phyloP scores from a whole-genome alignment of 2,113 vertebrate genomes.

The Vimba vimba region DNA sequence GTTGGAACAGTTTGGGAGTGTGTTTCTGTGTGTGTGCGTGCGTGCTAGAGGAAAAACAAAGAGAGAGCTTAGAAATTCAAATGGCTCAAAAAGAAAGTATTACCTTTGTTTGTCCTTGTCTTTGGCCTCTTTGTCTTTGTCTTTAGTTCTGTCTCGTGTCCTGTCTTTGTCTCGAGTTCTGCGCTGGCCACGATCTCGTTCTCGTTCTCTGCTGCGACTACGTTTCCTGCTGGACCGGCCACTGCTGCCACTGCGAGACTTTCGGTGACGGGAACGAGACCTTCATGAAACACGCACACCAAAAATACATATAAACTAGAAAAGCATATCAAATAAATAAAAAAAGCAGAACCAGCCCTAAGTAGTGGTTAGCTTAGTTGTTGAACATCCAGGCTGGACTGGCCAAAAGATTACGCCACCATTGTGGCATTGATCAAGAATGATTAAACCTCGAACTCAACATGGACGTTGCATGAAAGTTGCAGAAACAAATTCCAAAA shows the following conservation, averaged over 20 bases:
- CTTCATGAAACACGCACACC: conserved; percentile 63
- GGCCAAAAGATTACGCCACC: neutral
- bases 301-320: neutral
- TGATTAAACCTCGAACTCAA: neutral
- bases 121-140: conserved; percentile 70
- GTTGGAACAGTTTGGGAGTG: neutral
- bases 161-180: conserved; percentile 79
- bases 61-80: neutral
- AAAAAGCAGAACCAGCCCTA: neutral
- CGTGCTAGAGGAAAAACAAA: neutral
- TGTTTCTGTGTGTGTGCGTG: conserved; percentile 14
- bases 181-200: conserved; percentile 78
- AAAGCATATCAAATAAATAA: neutral
- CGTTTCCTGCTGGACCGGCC: conserved; percentile 78
- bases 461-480: neutral
- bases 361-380: neutral
- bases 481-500: neutral
- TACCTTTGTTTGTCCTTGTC: conserved; percentile 63
- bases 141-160: conserved; percentile 78
- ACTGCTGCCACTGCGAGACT: conserved; percentile 85
- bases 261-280: conserved; percentile 82
- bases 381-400: neutral
- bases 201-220: conserved; percentile 80
- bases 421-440: neutral
- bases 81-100: neutral